A percentile compares a stretch with the other conserved stretches of the same genome.
Conservation (phyloP, 2,113 vertebrate genomes). For the Tretioscincus oriximinensis region DNA sequence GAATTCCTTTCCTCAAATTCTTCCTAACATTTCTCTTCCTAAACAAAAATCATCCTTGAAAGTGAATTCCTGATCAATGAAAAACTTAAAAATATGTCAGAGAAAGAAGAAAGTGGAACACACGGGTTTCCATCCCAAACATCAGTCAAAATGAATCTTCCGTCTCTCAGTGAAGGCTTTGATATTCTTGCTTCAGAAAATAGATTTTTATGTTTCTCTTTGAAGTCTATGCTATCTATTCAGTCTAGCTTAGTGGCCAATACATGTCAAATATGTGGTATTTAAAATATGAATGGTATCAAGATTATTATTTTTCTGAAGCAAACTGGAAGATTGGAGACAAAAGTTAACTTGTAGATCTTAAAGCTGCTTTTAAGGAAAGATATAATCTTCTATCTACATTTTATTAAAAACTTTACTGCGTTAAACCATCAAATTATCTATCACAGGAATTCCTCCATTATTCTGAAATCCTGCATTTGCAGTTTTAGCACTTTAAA, state of each 20-base stretch:
- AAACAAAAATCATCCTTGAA: slow-evolving; percentile 46
- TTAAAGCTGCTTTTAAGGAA: slow-evolving; percentile 1
- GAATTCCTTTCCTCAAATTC: neutral
- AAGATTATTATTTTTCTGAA: slow-evolving; percentile 51
- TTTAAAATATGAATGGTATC: slow-evolving; percentile 41
- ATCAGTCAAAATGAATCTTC: slow-evolving; percentile 31
- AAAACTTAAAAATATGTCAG: slow-evolving; percentile 27
- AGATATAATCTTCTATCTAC: neutral
- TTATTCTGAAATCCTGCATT: too few species aligned
- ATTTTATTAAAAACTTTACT: neutral
- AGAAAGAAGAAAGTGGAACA: neutral
- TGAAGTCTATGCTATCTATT: slow-evolving; percentile 34
- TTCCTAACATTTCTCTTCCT: slow-evolving; percentile 15
- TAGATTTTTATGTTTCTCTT: slow-evolving; percentile 27
- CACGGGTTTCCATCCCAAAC: slow-evolving; percentile 23
- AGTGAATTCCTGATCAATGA: slow-evolving; percentile 25
- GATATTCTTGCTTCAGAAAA: slow-evolving; percentile 40
- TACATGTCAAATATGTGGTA: slow-evolving; percentile 39
- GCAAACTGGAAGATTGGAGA: slow-evolving; percentile 38
- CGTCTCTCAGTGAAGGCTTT: slow-evolving; percentile 30
- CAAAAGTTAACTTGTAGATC: slow-evolving; percentile 31
- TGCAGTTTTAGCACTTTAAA: too few species aligned
- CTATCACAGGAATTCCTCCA: neutral
- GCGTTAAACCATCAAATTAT: neutral
- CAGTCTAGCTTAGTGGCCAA: slow-evolving; percentile 29